Base-by-base conservation (phyloP, 2,797 vertebrate genomes). In the Podarcis lilfordi region DNA sequence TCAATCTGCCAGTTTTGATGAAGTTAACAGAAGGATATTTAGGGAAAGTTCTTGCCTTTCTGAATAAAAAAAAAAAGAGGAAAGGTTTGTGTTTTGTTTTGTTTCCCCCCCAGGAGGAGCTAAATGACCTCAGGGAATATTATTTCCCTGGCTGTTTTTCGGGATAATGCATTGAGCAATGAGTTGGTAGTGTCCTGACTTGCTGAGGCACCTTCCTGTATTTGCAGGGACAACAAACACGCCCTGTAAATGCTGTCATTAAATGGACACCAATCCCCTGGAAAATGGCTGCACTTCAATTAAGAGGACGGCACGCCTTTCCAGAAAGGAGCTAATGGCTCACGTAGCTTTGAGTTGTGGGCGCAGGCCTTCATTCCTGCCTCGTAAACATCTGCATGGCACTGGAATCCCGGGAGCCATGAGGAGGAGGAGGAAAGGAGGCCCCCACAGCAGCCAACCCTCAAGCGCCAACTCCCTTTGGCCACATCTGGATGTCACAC, bases 121-220 rank as follows among this genome's bases (percentile, higher is more conserved):
- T 66, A 93, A 88, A 94, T 91, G 89, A 94, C 91, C 84, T 94
- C 74, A 80, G 76, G 80, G 90, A 89, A 90, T 64, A 64, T 19
- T 90, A 91, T 7, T 45, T 90, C 89, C 93, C 86, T 86, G 92
- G 77, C 91, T 91, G 72, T 75, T 91, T 7, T 82, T 64, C 4
- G 61, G 69, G 37, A 43, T 59, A 59, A 35, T 32, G 85, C 0
- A 7, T 37, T 94, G 93, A 95, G 90, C 91, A 94, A 94, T 87
- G 92, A 89, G 32, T 90, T 93, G 90, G 71, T 88, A 90, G 27
- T 91, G 83, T 85, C 77, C 92, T 94, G 91, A 90, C 93, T 91
- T 93, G 93, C 89, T 90, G 87, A 88, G 90, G 80, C 80, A 90
- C 87, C 69, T 91, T 88, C 89, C 72, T 79, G 25, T 84, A 89